Base-by-base conservation (phyloP, 2,797 vertebrate species). In the Hoplostethus atlanticus region DNA sequence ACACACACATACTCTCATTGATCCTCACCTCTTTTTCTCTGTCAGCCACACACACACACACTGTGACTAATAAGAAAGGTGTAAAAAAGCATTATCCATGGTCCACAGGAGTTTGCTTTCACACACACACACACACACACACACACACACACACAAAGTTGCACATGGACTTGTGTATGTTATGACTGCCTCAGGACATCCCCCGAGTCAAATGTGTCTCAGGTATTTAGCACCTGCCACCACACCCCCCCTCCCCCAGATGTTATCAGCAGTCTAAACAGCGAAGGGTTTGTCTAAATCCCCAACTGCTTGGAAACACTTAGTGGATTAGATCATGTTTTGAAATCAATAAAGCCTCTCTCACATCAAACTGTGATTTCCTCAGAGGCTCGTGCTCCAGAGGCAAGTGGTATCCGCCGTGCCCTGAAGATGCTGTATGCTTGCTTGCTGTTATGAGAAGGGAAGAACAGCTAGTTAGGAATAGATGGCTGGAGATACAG, bases 201-300 rank as follows among this genome's bases (percentile, higher is more conserved):
- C 73, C 48, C 31, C n/a, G 53, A 79, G 59, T 72, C 65, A 68
- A 80, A 84, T 79, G 68, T 79, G 69, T 8, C 40, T 68, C 60
- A 60, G 40, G 71, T 76, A 82, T 84, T 62, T 42, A 79, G 50
- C 91, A 90, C 87, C 92, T 21, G 21, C 21, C 21, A 21, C 21
- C 21, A 21, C 21, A 21, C 21, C 21, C 21, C 21, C 21, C 21
- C 21, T 1, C 21, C 21, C 21, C 21, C 17, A 64, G 42, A 17
- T 53, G n/a, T 40, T 51, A 36, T 55, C 51, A 51, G 52, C 47
- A 28, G 56, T 60, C 47, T 63, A n/a, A 46, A 44, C 17, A 64
- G 42, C 54, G 51, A 9, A 34, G 13, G 30, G 34, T 38, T 34
- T 13, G 56, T 69, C 17, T 57, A 63, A 67, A 47, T 54, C 57